Base-by-base conservation (phyloP, 2,888 invertebrate species). In the Psylliodes chrysocephalus region DNA sequence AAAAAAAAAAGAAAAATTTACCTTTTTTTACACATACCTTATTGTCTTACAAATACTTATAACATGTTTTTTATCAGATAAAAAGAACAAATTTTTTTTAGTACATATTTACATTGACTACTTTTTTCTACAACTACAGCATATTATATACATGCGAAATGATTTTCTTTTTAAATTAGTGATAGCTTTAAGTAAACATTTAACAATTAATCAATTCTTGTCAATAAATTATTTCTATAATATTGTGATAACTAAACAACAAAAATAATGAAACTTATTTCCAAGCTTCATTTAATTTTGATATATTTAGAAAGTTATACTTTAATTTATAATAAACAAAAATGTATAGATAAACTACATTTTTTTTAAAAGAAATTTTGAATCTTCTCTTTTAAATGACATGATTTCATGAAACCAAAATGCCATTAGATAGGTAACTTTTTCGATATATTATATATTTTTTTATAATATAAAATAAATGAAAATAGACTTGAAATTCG, bases 41-140 rank as follows among this genome's bases (percentile, higher is more conserved):
- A 75, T 75, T 75, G 75, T 75, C 75, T 75, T 74, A 74, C 74
- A 74, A 75, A 74, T 75, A 75, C 73, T 73, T 73, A 68, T 73
- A 68, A 70, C 65, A 68, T 60, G 63, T 65, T 65, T 64, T 49
- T 61, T 28, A 68, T 70, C 60, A 63, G 63, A 63, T 54, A 42
- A 64, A 66, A 61, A 63, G 49, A 66, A 65, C 54, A 65, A 68
- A 63, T 66, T 69, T 49, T 66, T 69, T 49, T 49, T 66, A 63
- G 62, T 72, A 69, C 69, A 71, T 71, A 72, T 69, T 68, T 73
- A 72, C 70, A 69, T 25, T 68, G 46, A 68, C 69, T 62, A 66
- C 57, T 61, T 62, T 47, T 57, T 33, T 49, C 60, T 59, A 60
- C 38, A 44, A 40, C 54, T 62, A 60, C 49, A 59, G 59, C 52